These are phyloP conservation scores for Myrmophylax atrothorax DNA, from an alignment of 2,113 vertebrate genomes.

Conservation along the genomic window DNA sequence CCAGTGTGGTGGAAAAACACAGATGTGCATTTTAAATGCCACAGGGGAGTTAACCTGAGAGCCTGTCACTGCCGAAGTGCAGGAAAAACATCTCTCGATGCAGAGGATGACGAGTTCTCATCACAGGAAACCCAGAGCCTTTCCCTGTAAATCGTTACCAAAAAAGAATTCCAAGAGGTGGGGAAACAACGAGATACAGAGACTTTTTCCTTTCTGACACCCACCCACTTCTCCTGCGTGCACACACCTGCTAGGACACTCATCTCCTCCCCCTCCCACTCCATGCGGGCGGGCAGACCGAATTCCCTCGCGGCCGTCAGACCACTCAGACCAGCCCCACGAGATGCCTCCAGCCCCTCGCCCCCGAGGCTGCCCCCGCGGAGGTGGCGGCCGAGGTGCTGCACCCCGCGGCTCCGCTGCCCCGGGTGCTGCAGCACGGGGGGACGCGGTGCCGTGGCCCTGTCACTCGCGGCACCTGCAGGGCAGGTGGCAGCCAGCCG, in stretches of 20 bases:
- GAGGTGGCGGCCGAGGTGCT: neutral
- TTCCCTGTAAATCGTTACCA: neutral
- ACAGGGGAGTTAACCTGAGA: neutral
- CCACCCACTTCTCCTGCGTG: fast-evolving
- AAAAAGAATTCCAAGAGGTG: neutral
- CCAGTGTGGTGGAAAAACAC: neutral
- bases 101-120: neutral
- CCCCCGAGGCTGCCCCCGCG: neutral
- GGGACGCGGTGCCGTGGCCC: neutral
- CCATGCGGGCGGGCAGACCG: fast-evolving
- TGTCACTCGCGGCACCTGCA: neutral
- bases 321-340: neutral
- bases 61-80: neutral
- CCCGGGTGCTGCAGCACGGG: neutral
- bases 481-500: neutral
- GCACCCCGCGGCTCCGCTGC: neutral
- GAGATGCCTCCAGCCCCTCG: neutral
- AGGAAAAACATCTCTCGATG: neutral
- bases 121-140: neutral
- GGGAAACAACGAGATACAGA: neutral
- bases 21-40: constrained; percentile 35
- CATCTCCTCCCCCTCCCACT: neutral
- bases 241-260: neutral
- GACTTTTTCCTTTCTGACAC: neutral
- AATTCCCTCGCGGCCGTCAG: neutral